Base-by-base conservation (phyloP, 2,888 invertebrate species). In the Myopa tessellatipennis region DNA sequence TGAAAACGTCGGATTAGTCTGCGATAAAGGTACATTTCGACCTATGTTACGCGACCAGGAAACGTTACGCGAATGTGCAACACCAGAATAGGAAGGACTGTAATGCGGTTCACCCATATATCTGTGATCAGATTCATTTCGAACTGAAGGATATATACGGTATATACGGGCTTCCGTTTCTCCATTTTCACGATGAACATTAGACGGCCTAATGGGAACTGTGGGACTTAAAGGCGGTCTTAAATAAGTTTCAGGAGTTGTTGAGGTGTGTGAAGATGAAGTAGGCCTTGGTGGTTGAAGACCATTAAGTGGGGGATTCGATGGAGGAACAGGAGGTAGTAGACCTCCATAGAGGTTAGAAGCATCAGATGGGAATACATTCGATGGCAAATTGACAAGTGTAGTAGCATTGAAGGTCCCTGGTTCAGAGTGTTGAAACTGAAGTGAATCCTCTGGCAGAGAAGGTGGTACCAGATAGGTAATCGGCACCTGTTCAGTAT, bases 81-180 rank as follows among this genome's bases (percentile, higher is more conserved):
- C 88, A 0, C 84, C 88, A 0, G 89, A 81, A 80, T 89, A 89
- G 4, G 87, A 80, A 0, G 85, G 84, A 82, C 87, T 88, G 34
- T 89, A 89, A 38, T 85, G 86, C 0, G 88, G 88, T 4, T 84
- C 65, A 45, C n/a, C 50, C 8, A 52, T 34, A 63, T 36, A 65
- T 14, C 8, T 65, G 6, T 14, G 14, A 14, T 10, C 61, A 5
- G 84, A 84, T 1, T 80, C 80, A 81, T 86, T 85, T 6, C 75
- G 80, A 8, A 84, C 45, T 1, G 83, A 78, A 12, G 88, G 85
- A 77, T 86, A 86, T 5, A 84, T 83, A 34, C 82, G 83, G 73
- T 79, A 83, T 1, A 79, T 82, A 4, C 82, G 80, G 4, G 86
- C 79, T 61, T 80, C 83, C 3, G 81, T 78, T 14, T 45, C 52